phyloP scores from a whole-genome alignment of 1,140 invertebrate genomes.

The Trinorchestia longiramus region DNA sequence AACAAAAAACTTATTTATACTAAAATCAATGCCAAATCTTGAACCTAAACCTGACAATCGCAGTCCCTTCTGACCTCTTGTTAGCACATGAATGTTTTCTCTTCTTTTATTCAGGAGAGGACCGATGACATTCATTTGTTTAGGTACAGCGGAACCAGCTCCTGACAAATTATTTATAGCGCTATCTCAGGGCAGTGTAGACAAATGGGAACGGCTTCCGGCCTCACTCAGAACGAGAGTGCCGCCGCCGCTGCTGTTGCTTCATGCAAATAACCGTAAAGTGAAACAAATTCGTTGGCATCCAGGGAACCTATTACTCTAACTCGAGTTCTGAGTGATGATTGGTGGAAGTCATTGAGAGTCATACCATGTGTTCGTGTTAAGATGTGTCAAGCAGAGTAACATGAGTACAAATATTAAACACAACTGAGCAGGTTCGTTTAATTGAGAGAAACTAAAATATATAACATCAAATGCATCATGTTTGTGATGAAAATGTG shows the following conservation, averaged over 20 bases:
- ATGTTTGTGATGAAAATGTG: too few relatives aligned
- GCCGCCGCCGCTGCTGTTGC: too few relatives aligned
- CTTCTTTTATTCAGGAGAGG: slow-evolving; percentile 42
- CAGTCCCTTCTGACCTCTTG: not conserved
- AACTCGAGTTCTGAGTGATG: slow-evolving; percentile 6
- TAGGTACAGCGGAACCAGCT: not conserved
- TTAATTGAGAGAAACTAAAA: not conserved
- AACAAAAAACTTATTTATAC: not conserved
- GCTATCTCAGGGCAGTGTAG: not conserved
- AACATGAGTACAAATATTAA: not conserved
- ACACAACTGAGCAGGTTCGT: not conserved
- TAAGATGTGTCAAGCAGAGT: not conserved
- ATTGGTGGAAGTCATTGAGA: not conserved
- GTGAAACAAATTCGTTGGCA: not conserved
- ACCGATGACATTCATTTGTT: slow-evolving; percentile 42
- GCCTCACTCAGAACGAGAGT: not conserved
- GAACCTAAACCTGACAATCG: not conserved
- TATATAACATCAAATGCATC: too few relatives aligned
- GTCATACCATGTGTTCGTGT: not conserved
- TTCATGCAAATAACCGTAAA: not conserved
- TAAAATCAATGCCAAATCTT: not conserved
- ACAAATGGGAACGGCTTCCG: not conserved
- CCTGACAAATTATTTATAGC: slow-evolving; percentile 39
- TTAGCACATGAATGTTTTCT: not conserved
- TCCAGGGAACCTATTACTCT: not conserved